These are phyloP conservation scores for Hemichromis elongatus DNA, from an alignment of 2,113 vertebrate genomes.

Conservation along the genomic window DNA sequence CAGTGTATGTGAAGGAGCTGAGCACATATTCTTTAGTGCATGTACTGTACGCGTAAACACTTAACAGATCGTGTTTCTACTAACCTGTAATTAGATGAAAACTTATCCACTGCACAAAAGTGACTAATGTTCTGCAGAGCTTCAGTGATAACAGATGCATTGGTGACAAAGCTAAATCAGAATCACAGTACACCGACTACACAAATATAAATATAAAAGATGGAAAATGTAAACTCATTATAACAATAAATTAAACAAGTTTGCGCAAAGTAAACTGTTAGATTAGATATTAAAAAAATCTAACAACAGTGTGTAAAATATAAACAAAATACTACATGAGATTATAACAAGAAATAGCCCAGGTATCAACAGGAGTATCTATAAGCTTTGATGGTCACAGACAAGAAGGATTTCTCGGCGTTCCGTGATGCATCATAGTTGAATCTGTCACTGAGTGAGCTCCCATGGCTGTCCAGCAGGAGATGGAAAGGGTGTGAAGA, in stretches of 20 bases:
- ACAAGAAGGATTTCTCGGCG: background rate
- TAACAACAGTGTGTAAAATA: background rate
- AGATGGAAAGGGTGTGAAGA: background rate
- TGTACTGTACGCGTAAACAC: constrained; percentile 10
- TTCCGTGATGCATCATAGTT: background rate
- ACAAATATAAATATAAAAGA: background rate
- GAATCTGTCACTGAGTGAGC: background rate
- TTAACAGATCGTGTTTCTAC: constrained; percentile 33
- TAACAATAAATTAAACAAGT: background rate
- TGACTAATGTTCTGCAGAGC: constrained; percentile 24
- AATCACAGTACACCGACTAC: background rate
- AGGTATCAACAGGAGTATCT: background rate
- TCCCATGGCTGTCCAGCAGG: background rate
- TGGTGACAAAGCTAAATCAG: background rate
- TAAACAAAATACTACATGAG: background rate
- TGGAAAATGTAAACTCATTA: background rate
- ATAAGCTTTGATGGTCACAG: background rate
- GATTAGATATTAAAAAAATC: background rate
- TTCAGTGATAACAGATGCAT: background rate
- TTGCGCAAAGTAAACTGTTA: background rate
- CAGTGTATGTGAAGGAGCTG: background rate
- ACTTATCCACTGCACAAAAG: background rate
- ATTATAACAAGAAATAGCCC: background rate
- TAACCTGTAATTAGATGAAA: constrained; percentile 31
- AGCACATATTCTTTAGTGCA: background rate